Evolutionary conservation across 2,888 invertebrate species (phyloP).

Genomic region (Drosophila falleni): DNA sequence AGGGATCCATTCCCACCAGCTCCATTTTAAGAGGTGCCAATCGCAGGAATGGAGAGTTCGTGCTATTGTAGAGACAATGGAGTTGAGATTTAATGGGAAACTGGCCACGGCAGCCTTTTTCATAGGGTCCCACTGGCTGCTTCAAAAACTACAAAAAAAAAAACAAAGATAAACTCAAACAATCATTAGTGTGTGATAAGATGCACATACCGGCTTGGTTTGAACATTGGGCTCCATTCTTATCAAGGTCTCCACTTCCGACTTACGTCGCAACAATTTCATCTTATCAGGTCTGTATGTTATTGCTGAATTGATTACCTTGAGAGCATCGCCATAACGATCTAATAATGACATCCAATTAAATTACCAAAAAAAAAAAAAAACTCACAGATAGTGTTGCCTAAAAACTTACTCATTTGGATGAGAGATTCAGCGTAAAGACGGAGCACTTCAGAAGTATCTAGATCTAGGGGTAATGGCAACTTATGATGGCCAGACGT

Average conservation of each 20-base stretch:
- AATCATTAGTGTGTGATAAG: background rate
- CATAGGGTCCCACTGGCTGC: slow-evolving; percentile 20
- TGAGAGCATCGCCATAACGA: slow-evolving; percentile 60
- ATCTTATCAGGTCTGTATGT: slow-evolving; percentile 48
- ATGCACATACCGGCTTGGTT: slow-evolving; percentile 37
- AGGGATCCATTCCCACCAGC: slow-evolving; percentile 74
- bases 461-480: slow-evolving; percentile 33
- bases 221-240: slow-evolving; percentile 40
- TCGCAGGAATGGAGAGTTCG: slow-evolving; percentile 69
- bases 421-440: slow-evolving; percentile 75
- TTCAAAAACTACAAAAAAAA: slow-evolving; percentile 11
- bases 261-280: slow-evolving; percentile 59
- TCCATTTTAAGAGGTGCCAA: slow-evolving; percentile 83
- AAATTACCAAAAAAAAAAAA: background rate
- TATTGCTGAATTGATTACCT: slow-evolving; percentile 56
- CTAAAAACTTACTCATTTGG: slow-evolving; percentile 67
- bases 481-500: background rate
- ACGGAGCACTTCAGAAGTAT: slow-evolving; percentile 51
- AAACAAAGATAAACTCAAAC: background rate
- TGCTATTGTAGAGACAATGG: slow-evolving; percentile 79
- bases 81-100: slow-evolving; percentile 54
- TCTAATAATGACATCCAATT: slow-evolving; percentile 33
- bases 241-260: slow-evolving; percentile 65
- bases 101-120: slow-evolving; percentile 77
- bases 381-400: no score